Percentiles rank a stretch among this genome's conserved stretches.
Conservation (phyloP, 2,888 invertebrate species). For the Alviniconcha strummeri region DNA sequence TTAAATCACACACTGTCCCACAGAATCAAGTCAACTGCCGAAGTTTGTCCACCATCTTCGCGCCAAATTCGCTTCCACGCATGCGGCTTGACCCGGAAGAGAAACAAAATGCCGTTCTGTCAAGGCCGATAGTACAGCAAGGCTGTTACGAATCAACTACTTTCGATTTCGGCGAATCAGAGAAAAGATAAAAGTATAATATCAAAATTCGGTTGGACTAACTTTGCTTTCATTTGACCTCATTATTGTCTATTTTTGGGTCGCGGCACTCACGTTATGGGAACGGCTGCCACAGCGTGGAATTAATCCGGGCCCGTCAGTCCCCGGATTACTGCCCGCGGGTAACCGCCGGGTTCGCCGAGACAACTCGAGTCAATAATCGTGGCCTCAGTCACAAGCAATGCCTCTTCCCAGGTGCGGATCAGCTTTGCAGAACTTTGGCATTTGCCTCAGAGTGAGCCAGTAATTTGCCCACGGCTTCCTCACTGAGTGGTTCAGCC, state of each 20-base stretch:
- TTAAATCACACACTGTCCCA: background rate
- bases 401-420: too few relatives aligned
- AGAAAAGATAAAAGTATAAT: too few relatives aligned
- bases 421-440: too few relatives aligned
- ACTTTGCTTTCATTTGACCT: background rate
- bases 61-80: slow-evolving; percentile 27
- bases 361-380: too few relatives aligned
- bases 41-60: slow-evolving; percentile 20
- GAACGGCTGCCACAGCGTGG: background rate
- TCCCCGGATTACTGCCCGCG: too few relatives aligned
- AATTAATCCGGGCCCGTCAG: background rate
- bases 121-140: background rate
- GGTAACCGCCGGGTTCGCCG: too few relatives aligned
- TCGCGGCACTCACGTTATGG: background rate
- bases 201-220: background rate
- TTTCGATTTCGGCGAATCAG: background rate
- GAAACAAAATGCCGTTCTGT: background rate
- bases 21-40: background rate
- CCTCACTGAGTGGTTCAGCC: too few relatives aligned
- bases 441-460: too few relatives aligned
- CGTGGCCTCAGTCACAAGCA: too few relatives aligned
- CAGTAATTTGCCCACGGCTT: too few relatives aligned
- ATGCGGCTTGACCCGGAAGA: slow-evolving; percentile 26
- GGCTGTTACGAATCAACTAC: background rate
- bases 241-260: background rate